Conservation (phyloP, 1,140 invertebrate species). For the Ooceraea biroi region DNA sequence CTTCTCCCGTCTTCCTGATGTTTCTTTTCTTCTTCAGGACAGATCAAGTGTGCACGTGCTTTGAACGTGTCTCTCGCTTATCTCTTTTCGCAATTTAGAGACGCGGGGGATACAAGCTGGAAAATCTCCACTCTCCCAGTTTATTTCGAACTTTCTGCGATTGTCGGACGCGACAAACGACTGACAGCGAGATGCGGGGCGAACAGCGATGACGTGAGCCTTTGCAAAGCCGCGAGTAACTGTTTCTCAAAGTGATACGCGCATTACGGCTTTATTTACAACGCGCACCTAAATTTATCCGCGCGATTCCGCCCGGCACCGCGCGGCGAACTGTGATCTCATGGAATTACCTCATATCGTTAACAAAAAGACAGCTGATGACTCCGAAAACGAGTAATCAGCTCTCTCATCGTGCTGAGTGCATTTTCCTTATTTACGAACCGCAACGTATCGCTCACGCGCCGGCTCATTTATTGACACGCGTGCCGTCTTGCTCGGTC, state of each 20-base stretch:
- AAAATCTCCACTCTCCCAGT: constrained; percentile 67
- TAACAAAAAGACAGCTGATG: constrained; percentile 28
- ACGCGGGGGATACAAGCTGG: constrained; percentile 16
- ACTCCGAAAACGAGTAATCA: too few relatives aligned
- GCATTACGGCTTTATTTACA: constrained; percentile 38
- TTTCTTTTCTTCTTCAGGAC: background rate
- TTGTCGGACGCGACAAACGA: constrained; percentile 59
- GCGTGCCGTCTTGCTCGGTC: too few relatives aligned
- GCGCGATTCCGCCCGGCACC: too few relatives aligned
- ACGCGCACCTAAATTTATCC: constrained; percentile 38
- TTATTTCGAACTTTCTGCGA: constrained; percentile 70
- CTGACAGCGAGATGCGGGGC: too few relatives aligned
- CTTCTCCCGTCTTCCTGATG: too few relatives aligned
- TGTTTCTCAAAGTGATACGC: constrained; percentile 38
- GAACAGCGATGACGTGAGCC: too few relatives aligned
- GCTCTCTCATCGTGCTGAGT: too few relatives aligned
- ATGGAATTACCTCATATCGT: background rate
- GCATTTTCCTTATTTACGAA: constrained; percentile 13
- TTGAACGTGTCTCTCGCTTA: constrained; percentile 21
- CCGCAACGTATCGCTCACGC: too few relatives aligned
- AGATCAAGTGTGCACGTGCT: background rate
- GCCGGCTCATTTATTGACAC: too few relatives aligned
- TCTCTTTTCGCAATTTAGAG: constrained; percentile 33
- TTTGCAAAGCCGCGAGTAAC: constrained; percentile 44
- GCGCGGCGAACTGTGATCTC: constrained; percentile 14